phyloP scores from a whole-genome alignment of 2,797 vertebrate species.

The Arvicola amphibius region DNA sequence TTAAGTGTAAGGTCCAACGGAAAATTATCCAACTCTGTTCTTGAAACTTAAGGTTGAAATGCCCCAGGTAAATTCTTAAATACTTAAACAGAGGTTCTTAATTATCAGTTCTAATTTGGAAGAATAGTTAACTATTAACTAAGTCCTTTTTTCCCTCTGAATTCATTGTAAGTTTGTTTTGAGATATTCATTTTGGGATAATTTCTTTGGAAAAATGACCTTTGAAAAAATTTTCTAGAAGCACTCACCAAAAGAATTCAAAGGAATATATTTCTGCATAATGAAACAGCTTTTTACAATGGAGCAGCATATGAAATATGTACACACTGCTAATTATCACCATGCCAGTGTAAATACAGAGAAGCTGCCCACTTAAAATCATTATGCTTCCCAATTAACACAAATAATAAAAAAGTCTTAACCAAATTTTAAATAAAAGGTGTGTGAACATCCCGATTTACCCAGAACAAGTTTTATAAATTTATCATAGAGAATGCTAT shows the following conservation, averaged over 20 bases:
- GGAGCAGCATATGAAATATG: not conserved
- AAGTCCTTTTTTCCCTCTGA: not conserved
- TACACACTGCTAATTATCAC: not conserved
- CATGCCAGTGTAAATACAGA: not conserved
- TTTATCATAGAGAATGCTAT: not conserved
- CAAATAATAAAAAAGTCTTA: constrained; percentile 6
- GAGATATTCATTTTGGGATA: constrained; percentile 38
- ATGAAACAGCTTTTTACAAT: constrained; percentile 35
- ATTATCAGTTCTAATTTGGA: constrained; percentile 38
- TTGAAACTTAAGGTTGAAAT: not conserved
- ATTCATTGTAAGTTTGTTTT: not conserved
- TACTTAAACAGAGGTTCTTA: constrained; percentile 56
- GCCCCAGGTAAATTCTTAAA: not conserved
- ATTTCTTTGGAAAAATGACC: not conserved
- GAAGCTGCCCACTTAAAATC: not conserved
- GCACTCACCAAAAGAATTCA: constrained; percentile 30
- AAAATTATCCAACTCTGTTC: not conserved
- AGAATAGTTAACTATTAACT: not conserved
- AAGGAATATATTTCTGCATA: constrained; percentile 21
- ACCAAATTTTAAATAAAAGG: not conserved
- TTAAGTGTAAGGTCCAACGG: not conserved
- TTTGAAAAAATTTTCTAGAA: constrained; percentile 8
- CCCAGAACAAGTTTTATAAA: not conserved
- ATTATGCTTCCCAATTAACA: not conserved
- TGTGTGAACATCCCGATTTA: not conserved